These are phyloP conservation scores for Eciton burchellii DNA, from an alignment of 1,140 invertebrate species.

Conservation along the genomic window DNA sequence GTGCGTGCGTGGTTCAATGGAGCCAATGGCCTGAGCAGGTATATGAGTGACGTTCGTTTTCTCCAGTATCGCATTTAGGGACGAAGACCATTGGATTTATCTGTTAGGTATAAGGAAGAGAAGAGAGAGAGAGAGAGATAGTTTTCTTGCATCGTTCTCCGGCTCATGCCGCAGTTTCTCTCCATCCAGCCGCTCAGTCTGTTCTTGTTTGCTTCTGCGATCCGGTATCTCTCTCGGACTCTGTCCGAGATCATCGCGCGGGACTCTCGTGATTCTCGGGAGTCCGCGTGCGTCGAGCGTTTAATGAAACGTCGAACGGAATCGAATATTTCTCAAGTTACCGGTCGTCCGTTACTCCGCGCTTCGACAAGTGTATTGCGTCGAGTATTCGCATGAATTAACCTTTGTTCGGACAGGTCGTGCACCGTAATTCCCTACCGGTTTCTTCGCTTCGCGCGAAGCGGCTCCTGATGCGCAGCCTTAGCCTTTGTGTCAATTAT, in stretches of 20 bases:
- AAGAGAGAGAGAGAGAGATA: constrained; percentile 9
- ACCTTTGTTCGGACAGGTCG: constrained; percentile 54
- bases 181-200: neutral
- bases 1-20: no score
- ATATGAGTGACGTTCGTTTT: constrained; percentile 59
- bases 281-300: constrained; percentile 13
- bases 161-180: neutral
- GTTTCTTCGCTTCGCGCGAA: constrained; percentile 11
- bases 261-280: neutral
- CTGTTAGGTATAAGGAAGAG: neutral
- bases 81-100: constrained; percentile 42
- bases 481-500: constrained; percentile 42
- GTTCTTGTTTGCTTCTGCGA: constrained; percentile 2
- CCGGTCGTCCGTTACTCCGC: constrained; percentile 35
- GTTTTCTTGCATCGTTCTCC: neutral
- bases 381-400: constrained; percentile 50
- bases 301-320: constrained; percentile 63
- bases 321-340: constrained; percentile 65
- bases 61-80: constrained; percentile 47
- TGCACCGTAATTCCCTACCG: constrained; percentile 14
- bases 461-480: constrained; percentile 6
- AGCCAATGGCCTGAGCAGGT: constrained; percentile 53
- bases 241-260: neutral
- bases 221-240: constrained; percentile 24
- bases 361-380: constrained; percentile 39